Evolutionary conservation across 2,888 invertebrate species (phyloP).

Genomic region (Endomychus coccineus): DNA sequence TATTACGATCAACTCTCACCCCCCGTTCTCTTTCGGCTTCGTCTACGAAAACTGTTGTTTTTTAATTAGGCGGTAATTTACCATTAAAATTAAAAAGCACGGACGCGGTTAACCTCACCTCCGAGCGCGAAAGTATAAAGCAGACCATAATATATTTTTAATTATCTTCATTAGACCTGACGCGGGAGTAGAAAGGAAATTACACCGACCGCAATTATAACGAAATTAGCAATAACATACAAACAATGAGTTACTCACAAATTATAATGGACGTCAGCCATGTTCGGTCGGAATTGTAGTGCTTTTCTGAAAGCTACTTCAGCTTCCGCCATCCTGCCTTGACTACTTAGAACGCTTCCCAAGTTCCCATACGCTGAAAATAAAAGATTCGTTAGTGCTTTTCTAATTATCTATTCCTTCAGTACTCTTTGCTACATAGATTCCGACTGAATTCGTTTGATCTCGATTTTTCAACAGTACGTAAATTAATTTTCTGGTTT

Average conservation of each 20-base stretch:
- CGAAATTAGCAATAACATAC: constrained; percentile 18
- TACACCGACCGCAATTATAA: constrained; percentile 23
- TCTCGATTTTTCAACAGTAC: too few relatives aligned
- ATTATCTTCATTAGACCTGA: constrained; percentile 28
- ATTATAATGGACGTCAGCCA: constrained; percentile 99
- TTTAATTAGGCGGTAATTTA: too few relatives aligned
- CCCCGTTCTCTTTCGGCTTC: too few relatives aligned
- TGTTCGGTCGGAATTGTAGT: constrained; percentile 84
- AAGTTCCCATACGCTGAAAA: constrained; percentile 92
- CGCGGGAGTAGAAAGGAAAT: constrained; percentile 4
- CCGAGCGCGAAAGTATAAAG: constrained; percentile 6
- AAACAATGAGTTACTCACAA: constrained; percentile 67
- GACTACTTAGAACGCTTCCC: constrained; percentile 88
- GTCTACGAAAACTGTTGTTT: too few relatives aligned
- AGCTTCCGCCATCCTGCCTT: constrained; percentile 81
- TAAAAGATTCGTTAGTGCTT: too few relatives aligned
- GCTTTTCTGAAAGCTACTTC: constrained; percentile 88
- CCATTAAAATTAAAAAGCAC: too few relatives aligned
- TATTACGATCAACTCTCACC: too few relatives aligned
- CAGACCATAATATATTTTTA: constrained; percentile 20
- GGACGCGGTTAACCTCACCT: too few relatives aligned
- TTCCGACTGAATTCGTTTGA: too few relatives aligned
- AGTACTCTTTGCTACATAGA: too few relatives aligned
- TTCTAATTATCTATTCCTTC: too few relatives aligned
- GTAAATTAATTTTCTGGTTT: too few relatives aligned